Evolutionary conservation across 2,888 invertebrate genomes (phyloP), one percentile per base, ranked within the genome.

Genomic region (Drosophila nigricruria): DNA sequence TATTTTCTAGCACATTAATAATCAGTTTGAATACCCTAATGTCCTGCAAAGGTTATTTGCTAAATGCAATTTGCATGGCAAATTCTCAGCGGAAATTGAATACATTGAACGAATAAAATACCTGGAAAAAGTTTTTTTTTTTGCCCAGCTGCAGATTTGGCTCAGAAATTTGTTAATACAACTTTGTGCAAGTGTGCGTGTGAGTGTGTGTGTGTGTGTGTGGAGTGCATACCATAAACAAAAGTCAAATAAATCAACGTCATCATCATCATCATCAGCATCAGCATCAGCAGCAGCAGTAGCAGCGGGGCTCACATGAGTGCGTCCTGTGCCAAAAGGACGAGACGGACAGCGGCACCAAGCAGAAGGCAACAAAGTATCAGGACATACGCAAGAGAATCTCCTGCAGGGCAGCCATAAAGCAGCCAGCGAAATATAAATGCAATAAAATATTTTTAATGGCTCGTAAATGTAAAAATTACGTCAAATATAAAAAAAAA

Each of bases 361-460:
- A 60, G 60, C 60, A 52, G 45, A 52, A 40, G 53, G 57, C 70
- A 63, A 76, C 75, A 70, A 76, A 73, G 73, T 73, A 68, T 57
- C 57, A 70, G 61, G 56, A 73, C 73, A 74, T 64, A 73, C 73
- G 63, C 67, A 66, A 60, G 65, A 77, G 65, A 68, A 77, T 77
- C 72, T 77, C 77, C 72, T 77, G 65, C 68, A 68, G 61, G 52
- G 63, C 52, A 68, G 71, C 61, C 73, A 82, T 84, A 81, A 81
- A 84, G 81, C 82, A 82, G 79, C 82, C 85, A 82, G 66, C 75
- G 71, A 82, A 84, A 84, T 81, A 82, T 76, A 82, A 82, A 84
- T 84, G 82, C 82, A 84, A 82, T 82, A 84, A 82, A 82, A 84
- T 82, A 82, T 84, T 84, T 82, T 82, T 82, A 82, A 82, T 82